Evolutionary conservation across 2,797 vertebrate genomes (phyloP), one percentile per base, ranked within the genome.

Genomic region (Tapirus indicus): DNA sequence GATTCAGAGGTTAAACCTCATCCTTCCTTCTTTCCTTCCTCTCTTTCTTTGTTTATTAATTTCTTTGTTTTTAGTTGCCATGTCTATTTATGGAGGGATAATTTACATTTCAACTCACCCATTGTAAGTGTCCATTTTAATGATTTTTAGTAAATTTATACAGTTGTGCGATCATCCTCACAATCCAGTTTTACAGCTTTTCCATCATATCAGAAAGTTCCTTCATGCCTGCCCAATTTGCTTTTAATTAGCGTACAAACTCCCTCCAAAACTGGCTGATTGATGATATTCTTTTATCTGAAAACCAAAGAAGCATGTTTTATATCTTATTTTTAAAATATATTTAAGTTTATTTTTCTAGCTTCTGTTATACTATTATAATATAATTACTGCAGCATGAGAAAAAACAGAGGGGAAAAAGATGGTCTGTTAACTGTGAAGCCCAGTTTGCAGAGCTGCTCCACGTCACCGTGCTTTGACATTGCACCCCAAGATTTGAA

Each of bases 261-360:
- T 23, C 13, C 13, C 16, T 91, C 58, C 41, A 79, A 86, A 91
- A 89, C 13, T 52, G 49, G 60, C 41, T 72, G 27, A 52, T 86
- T 58, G 14, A 47, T 69, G 85, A 71, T 78, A 49, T 84, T 78
- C 44, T 91, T 85, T 68, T 66, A 82, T 75, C 52, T 88, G 68
- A 96, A 96, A 82, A 79, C 58, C 49, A 52, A 60, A 60, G 78
- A 87, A 88, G 27, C 25, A 27, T 66, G 23, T 49, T 95, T 93
- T 93, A 6, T 35, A 80, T 93, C 41, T 92, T 56, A 79, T 60
- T 71, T 47, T 91, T 86, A 97, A 94, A 60, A 25, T 71, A 6
- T 75, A 47, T 88, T 91, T 94, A 78, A 64, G 52, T 88, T 64
- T 60, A 27, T 88, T 94, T 86, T 80, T 41, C 49, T 78, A 78